Base-by-base conservation (phyloP, 2,113 vertebrate genomes). In the Halichoeres trimaculatus region DNA sequence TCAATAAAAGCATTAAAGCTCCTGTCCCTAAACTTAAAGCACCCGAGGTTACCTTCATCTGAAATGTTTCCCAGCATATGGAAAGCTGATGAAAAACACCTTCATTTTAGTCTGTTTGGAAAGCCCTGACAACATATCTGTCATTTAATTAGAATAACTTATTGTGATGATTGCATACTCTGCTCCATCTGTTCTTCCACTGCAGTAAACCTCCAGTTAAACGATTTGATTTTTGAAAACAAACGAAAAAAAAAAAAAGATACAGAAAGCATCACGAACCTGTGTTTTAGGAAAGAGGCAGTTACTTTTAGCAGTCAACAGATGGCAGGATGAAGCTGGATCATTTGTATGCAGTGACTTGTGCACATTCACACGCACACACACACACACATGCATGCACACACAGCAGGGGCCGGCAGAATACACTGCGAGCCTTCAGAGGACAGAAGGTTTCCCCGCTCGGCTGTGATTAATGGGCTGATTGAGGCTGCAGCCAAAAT, bases 311-410 rank as follows among this genome's bases (percentile, higher is more conserved):
- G 69, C 67, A 70, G 83, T 89, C 93, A 88, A 92, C 88, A 93
- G 90, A 92, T 91, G 91, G 92, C 91, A 90, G 85, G 83, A 84
- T 90, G 83, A 78, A 88, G 88, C 88, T 55, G 82, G 78, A 69
- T 88, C 87, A 89, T 91, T 91, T 88, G 86, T 81, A 91, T 86
- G 70, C 90, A 74, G n/a, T 58, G 26, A 43, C 47, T 59, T 17
- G 57, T 61, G 53, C 47, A 48, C 63, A 64, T 43, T 50, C 67
- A 17, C 45, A 24, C 60, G 12, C 67, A 52, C 53, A 47, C 74
- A 36, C 45, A 61, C 66, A 59, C 24, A 57, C 55, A 69, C 38
- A 55, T 22, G 62, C 64, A 52, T 13, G 35, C 55, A 76, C 48
- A 54, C 83, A 20, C 76, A 70, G 72, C 72, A 58, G 82, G 85